phyloP scores from a whole-genome alignment of 2,113 vertebrate species.

The Rhineura floridana region DNA sequence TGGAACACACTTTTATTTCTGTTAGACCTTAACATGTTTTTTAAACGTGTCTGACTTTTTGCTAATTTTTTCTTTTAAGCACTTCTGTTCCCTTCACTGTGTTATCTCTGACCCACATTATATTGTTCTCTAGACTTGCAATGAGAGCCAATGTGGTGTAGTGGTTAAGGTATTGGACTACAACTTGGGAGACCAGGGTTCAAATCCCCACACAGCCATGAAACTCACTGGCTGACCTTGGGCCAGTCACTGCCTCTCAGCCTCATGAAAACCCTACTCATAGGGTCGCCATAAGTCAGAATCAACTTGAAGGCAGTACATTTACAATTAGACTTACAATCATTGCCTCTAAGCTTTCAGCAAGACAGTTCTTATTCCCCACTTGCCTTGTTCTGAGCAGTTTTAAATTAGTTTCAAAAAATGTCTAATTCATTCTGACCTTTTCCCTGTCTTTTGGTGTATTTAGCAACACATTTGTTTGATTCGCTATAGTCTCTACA shows the following conservation, averaged over 20 bases:
- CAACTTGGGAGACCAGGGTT: too few species aligned
- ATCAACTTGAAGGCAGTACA: too few species aligned
- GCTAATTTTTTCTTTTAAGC: constrained; percentile 6
- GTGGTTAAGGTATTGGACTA: too few species aligned
- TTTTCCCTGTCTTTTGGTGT: constrained; percentile 26
- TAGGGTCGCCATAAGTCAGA: too few species aligned
- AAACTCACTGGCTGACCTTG: too few species aligned
- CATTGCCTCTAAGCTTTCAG: neutral
- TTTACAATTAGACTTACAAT: neutral
- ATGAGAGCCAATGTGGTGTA: too few species aligned
- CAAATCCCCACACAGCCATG: too few species aligned
- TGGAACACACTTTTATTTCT: neutral
- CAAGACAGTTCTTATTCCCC: constrained; percentile 3
- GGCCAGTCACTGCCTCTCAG: too few species aligned
- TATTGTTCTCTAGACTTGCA: constrained; percentile 21
- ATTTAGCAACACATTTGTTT: neutral
- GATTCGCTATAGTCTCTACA: neutral
- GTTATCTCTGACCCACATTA: constrained; percentile 34
- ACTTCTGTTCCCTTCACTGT: neutral
- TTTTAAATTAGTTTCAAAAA: constrained; percentile 6
- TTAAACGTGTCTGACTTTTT: constrained; percentile 10
- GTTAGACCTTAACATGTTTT: neutral
- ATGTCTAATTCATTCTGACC: constrained; percentile 33
- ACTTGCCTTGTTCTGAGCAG: constrained; percentile 12
- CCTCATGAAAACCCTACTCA: too few species aligned